Base-by-base conservation (phyloP, 2,113 vertebrate species). In the Ptychochromis oligacanthus region DNA sequence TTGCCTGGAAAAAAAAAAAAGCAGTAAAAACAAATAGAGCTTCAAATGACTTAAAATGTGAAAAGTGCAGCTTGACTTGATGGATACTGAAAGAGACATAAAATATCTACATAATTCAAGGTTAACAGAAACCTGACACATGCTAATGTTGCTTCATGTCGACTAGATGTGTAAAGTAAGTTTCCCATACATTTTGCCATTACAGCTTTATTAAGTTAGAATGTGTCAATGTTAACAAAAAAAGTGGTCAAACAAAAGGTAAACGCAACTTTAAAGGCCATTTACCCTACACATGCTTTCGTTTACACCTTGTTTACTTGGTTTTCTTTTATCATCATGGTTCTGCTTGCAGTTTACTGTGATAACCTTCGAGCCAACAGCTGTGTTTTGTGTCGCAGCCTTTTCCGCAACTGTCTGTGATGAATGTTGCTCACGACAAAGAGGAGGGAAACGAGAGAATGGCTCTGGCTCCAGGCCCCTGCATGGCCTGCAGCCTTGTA, bases 321-420 rank as follows among this genome's bases (percentile, higher is more conserved):
- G 57, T 77, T 65, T 36, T 28, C 38, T 28, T 65, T 38, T 3
- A 54, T 46, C 5, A 0, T 65, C 18, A 4, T 2, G 60, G 2
- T 18, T 54, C 26, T 65, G 20, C 46, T 31, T 70, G 55, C 43
- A 72, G 43, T 28, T 13, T 52, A 83, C 60, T 28, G 46, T 57
- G 36, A 54, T 18, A 52, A 40, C 11, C 61, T 60, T 26, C 31
- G 2, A 80, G 2, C 55, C 11, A 26, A 55, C 26, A 54, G n/a
- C 28, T 43, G 18, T 82, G 58, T 56, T 76, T 61, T 67, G 12
- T 83, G 1, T 81, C 31, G 56, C 80, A 96, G 94, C 82, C 93
- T 17, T 49, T 89, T 3, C 93, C 94, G 56, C 85, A 64, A 17
- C 40, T 82, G 60, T 78, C 77, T 1, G 88, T 76, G 24, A 3